phyloP scores from a whole-genome alignment of 2,888 invertebrate genomes.

The Sericinus montela region DNA sequence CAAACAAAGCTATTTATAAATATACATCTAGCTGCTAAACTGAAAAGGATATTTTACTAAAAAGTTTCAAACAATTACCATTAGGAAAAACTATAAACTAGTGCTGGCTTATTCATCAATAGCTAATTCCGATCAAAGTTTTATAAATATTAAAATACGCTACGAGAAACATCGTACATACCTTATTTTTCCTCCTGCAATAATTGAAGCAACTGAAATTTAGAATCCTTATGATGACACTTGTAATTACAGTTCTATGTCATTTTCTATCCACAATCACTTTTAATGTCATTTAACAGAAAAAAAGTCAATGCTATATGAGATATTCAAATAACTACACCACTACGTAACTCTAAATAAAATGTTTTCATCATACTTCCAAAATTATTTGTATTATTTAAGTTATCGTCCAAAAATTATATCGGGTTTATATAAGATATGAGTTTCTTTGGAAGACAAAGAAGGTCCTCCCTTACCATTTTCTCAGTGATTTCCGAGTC shows the following conservation, averaged over 20 bases:
- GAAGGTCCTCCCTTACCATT: slow-evolving; percentile 42
- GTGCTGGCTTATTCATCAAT: no score
- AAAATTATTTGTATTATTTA: slow-evolving; percentile 24
- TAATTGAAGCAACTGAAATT: background rate
- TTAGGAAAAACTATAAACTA: no score
- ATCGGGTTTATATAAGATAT: slow-evolving; percentile 36
- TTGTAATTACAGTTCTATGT: background rate
- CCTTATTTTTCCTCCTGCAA: background rate
- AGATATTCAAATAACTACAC: background rate
- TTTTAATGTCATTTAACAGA: background rate
- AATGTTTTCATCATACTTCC: slow-evolving; percentile 9
- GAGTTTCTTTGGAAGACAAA: slow-evolving; percentile 42
- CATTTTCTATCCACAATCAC: slow-evolving; percentile 9
- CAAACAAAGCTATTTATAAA: no score
- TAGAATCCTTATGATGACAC: slow-evolving; percentile 12
- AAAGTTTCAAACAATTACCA: no score
- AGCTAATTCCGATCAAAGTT: no score
- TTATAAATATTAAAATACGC: no score
- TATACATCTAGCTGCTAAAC: no score
- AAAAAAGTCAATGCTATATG: background rate
- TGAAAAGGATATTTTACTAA: no score
- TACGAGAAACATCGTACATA: no score
- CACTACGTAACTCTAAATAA: background rate
- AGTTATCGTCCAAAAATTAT: slow-evolving; percentile 41
- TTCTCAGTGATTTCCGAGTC: slow-evolving; percentile 50